Conservation (phyloP, 2,888 invertebrate genomes). For the Ochlodes sylvanus region DNA sequence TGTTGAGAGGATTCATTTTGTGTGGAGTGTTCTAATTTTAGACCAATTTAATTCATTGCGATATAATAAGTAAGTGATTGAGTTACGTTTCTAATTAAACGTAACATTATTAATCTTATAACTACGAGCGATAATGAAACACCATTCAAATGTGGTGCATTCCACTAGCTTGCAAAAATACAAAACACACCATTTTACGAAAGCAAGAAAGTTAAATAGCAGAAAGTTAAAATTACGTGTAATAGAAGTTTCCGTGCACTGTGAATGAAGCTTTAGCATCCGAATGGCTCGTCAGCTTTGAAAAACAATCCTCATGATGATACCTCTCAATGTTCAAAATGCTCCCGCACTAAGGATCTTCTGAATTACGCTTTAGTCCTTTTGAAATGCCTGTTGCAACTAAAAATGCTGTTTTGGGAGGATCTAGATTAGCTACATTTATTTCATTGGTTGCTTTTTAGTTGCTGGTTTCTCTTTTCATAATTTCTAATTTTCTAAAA, state of each 20-base stretch:
- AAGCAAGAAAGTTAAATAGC: not conserved
- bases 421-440: constrained; percentile 5
- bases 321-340: constrained; percentile 29
- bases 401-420: constrained; percentile 10
- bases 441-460: constrained; percentile 11
- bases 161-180: not conserved
- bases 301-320: constrained; percentile 32
- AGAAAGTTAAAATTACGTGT: constrained; percentile 5
- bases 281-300: constrained; percentile 31
- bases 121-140: too few relatives aligned
- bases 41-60: too few relatives aligned
- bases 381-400: constrained; percentile 15
- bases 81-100: too few relatives aligned
- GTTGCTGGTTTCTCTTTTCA: not conserved
- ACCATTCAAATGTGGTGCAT: too few relatives aligned
- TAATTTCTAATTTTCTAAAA: not conserved
- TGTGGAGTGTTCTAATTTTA: too few relatives aligned
- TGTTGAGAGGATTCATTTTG: too few relatives aligned
- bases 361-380: constrained; percentile 22
- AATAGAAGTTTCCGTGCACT: not conserved
- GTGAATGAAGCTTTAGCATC: constrained; percentile 2
- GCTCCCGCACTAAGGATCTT: constrained; percentile 7
- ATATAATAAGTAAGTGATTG: too few relatives aligned
- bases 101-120: too few relatives aligned
- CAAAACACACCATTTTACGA: not conserved